Conservation (phyloP, 1,140 invertebrate genomes). For the Calliopsis andreniformis region DNA sequence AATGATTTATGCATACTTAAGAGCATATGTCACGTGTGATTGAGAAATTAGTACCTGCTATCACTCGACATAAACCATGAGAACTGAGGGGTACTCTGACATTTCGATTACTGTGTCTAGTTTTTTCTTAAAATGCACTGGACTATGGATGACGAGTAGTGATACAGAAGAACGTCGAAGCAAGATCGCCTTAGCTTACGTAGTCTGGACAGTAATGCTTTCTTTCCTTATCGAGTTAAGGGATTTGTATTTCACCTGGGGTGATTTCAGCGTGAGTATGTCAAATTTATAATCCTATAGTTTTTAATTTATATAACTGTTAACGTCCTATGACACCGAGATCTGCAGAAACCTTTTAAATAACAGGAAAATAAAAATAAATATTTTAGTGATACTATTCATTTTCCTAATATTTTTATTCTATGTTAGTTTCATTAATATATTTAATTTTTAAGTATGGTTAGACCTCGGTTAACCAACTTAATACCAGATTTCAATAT, state of each 20-base stretch:
- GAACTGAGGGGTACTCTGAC: not conserved
- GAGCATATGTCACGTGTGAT: no score
- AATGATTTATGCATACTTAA: no score
- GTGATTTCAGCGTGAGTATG: conserved; percentile 52
- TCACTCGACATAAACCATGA: not conserved
- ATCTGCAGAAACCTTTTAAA: no score
- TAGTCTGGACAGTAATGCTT: not conserved
- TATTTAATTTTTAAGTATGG: no score
- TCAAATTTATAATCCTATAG: not conserved
- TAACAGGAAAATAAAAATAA: no score
- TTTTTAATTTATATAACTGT: no score
- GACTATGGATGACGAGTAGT: conserved; percentile 43
- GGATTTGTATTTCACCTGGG: conserved; percentile 41
- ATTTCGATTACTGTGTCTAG: conserved; percentile 33
- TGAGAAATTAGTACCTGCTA: not conserved
- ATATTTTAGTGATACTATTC: no score
- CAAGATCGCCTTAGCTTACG: conserved; percentile 13
- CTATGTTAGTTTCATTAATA: no score
- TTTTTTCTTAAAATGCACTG: conserved; percentile 53
- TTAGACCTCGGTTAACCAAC: no score
- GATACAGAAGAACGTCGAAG: not conserved
- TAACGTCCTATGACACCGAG: no score
- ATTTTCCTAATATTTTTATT: no score
- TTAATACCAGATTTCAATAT: no score
- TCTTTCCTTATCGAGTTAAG: not conserved